phyloP scores from a whole-genome alignment of 2,797 vertebrate species.

The Podargus strigoides region DNA sequence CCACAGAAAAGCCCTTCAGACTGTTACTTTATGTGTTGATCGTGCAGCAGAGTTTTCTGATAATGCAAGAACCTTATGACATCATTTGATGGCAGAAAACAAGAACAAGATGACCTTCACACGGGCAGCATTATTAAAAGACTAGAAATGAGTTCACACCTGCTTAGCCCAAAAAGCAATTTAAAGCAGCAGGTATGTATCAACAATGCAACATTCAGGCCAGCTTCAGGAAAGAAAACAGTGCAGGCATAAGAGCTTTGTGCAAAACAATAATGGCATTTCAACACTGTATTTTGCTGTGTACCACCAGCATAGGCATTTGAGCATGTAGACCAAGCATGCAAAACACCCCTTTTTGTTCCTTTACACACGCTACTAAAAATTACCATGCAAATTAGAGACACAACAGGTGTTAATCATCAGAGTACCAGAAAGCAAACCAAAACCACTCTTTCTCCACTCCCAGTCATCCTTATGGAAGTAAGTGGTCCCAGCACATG shows the following conservation, averaged over 20 bases:
- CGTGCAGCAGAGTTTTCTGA: neutral
- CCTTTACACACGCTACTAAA: neutral
- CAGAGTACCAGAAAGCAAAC: neutral
- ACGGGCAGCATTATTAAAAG: fast-evolving
- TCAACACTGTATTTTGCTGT: neutral
- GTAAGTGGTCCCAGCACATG: neutral
- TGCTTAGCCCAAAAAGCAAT: neutral
- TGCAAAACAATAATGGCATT: neutral
- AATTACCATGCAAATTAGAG: neutral
- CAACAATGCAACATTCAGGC: neutral
- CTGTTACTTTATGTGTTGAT: neutral
- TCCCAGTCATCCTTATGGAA: neutral
- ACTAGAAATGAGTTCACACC: neutral
- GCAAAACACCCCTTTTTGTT: neutral
- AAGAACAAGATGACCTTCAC: neutral
- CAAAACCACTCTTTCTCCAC: neutral
- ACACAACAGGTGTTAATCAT: fast-evolving
- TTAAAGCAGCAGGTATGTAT: neutral
- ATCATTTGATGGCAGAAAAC: neutral
- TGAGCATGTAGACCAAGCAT: neutral
- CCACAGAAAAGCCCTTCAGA: neutral
- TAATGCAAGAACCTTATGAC: neutral
- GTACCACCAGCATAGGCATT: neutral
- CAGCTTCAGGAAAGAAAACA: neutral
- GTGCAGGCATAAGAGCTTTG: neutral